Percentiles rank a stretch among this genome's conserved stretches.
Conservation (phyloP, 2,888 invertebrate species). For the Tenthredo mesomela region DNA sequence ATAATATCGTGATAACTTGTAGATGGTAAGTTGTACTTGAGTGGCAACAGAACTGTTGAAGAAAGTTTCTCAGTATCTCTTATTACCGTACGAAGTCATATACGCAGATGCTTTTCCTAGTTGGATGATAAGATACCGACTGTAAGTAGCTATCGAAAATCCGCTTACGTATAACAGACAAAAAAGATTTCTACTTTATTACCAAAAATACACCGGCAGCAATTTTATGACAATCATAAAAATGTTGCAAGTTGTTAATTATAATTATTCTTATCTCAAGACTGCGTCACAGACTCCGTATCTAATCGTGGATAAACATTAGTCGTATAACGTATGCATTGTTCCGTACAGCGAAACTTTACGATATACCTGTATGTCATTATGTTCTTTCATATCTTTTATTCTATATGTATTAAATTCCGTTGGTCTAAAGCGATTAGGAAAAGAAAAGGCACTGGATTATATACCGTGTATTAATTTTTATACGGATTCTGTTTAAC, state of each 20-base stretch:
- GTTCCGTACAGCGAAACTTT: background rate
- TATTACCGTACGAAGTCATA: background rate
- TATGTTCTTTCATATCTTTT: constrained; percentile 1
- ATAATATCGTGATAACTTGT: no score
- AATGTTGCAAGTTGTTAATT: background rate
- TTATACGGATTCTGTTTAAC: background rate
- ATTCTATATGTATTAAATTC: background rate
- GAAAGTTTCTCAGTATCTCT: background rate
- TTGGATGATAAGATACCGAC: constrained; percentile 2
- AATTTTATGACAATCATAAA: background rate
- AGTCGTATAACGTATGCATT: background rate
- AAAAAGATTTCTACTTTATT: background rate
- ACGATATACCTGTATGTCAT: background rate
- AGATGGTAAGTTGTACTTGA: background rate
- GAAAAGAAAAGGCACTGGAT: background rate
- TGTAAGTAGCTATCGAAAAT: background rate
- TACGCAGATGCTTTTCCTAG: background rate
- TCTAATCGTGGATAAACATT: background rate
- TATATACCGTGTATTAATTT: background rate
- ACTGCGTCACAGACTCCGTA: background rate
- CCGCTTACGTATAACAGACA: background rate
- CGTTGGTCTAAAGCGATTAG: background rate
- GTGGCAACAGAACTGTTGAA: background rate
- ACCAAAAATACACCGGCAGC: background rate
- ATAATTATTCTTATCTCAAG: background rate